Conservation (phyloP, 1,140 invertebrate species). For the Drosophila kepulauana region DNA sequence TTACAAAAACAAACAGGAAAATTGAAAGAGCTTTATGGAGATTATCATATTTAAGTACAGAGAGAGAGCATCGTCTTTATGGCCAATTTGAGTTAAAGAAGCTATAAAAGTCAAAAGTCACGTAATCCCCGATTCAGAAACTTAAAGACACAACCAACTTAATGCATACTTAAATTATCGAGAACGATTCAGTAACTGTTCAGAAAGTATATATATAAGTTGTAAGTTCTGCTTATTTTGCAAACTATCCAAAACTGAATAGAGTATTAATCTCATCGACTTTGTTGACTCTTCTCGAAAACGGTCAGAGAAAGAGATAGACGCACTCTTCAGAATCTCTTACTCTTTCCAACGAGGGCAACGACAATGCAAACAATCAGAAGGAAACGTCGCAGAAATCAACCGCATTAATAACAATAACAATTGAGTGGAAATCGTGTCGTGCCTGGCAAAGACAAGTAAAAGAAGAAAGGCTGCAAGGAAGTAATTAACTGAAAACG, state of each 20-base stretch:
- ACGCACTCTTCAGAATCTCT: background rate
- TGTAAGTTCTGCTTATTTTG: background rate
- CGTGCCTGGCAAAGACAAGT: background rate
- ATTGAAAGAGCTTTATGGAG: background rate
- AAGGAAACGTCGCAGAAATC: slow-evolving; percentile 13
- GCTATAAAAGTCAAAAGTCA: slow-evolving; percentile 9
- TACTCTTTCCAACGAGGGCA: slow-evolving; percentile 4
- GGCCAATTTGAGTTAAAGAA: background rate
- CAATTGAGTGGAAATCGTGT: slow-evolving; percentile 9
- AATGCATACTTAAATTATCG: background rate
- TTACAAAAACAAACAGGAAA: background rate
- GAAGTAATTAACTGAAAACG: slow-evolving; percentile 53
- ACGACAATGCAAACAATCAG: slow-evolving; percentile 19
- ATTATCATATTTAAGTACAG: slow-evolving; percentile 1
- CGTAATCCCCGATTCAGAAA: background rate
- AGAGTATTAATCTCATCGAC: background rate
- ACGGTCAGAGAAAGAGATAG: background rate
- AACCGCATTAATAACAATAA: slow-evolving; percentile 26
- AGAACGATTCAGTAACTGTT: background rate
- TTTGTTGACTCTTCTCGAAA: slow-evolving; percentile 17
- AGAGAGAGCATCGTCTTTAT: background rate
- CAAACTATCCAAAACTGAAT: no score
- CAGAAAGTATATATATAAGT: background rate
- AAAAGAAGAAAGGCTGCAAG: slow-evolving; percentile 23
- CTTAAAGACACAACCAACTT: background rate